Base-by-base conservation (phyloP, 2,888 invertebrate genomes). In the Stramonita haemastoma region DNA sequence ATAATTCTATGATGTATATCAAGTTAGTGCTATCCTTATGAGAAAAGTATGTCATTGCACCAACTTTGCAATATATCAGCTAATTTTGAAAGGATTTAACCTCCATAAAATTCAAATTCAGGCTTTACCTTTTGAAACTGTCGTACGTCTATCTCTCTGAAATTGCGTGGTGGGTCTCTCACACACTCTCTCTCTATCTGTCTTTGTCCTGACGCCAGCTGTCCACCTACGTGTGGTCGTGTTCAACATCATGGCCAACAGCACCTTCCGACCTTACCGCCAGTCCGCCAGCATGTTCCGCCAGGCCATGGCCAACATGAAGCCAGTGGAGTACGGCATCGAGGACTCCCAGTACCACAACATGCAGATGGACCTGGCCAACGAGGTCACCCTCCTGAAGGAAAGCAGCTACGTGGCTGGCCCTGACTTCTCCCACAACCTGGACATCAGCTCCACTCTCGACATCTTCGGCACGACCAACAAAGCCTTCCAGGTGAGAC, bases 181-280 rank as follows among this genome's bases (percentile, higher is more conserved):
- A n/a, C 46, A 5, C 46, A 5, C 46, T 46, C 46, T 8, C 46
- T 46, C 46, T 46, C 46, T 46, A 46, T 46, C 46, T 46, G 4
- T 46, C 46, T 46, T 8, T 46, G 46, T 46, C 46, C 8, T 46
- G 46, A 2, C n/a, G 90, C 1, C 93, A 94, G 90, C 92, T 94
- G 22, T 92, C 92, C 29, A 92, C 93, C 32, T 93, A 93, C 90
- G 92, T 94, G 15, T 93, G 91, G 90, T 90, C 93, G 22, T 90
- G 46, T 90, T 94, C 70, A 88, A 88, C 26, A 86, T 89, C 26
- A 29, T 92, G 32, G 92, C 93, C 57, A 93, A 92, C 90, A 90
- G 89, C 29, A 91, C 92, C 22, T 89, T 92, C 60, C 91, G 93
- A 17, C 93, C 93, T 86, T 85, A 77, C 60, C 29, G 73, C 87